Base-by-base conservation (phyloP, 1,140 invertebrate species). In the Papilio machaon region DNA sequence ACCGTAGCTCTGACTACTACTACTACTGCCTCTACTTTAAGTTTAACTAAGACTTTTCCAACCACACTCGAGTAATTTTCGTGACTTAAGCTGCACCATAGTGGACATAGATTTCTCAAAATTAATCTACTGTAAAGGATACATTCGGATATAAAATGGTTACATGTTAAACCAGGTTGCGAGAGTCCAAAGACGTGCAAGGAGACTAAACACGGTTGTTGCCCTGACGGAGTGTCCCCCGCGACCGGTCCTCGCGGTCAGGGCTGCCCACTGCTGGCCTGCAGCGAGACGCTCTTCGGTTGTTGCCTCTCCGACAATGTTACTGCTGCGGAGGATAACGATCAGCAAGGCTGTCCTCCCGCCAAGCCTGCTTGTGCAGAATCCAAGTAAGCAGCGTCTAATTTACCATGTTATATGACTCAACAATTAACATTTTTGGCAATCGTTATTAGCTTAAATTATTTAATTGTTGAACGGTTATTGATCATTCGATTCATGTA, bases 201-300 rank as follows among this genome's bases (percentile, higher is more conserved):
- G 84, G 98, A 98, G 70, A 97, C 98, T 0, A 96, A 97, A 87
- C 97, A 96, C 88, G 98, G 98, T 6, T 99, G 99, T 94, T 99
- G 99, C 91, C 95, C 96, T 10, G 99, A 99, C 92, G 97, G 96
- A 2, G 96, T 99, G 0, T 98, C 98, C 0, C 96, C 97, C 7
- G 98, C 98, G 0, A 89, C 95, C 64, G 98, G 98, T 9, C 94
- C 95, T 0, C 95, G 97, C 19, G 94, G 96, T 35, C 95, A 96
- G 89, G 98, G 97, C 7, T 99, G 98, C 91, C 97, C 98, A 5
- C 92, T 96, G 17, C 94, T 96, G 4, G 95, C 96, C 15, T 98
- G 98, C 87, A 95, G 96, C 1, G 96, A 97, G 86, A 97, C 97
- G 0, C 94, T 98, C 23, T 98, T 97, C 85, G 97, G 97, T 4